phyloP scores from a whole-genome alignment of 1,140 invertebrate species.

The Neelides sp. region DNA sequence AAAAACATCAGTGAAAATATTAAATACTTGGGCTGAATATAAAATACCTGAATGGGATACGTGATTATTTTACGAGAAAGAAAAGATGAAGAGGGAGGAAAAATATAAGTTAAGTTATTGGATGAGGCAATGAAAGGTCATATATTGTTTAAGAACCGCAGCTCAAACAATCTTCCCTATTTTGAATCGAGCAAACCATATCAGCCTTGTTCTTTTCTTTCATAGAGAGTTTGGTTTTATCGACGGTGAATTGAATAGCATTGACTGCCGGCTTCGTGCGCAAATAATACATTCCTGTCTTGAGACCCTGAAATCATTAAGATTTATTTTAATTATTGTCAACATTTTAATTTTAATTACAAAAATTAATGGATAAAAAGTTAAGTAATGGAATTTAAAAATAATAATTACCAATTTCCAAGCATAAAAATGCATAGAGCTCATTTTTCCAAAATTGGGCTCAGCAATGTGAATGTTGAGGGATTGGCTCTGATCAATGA shows the following conservation, averaged over 20 bases:
- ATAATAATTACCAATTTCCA: slow-evolving; percentile 69
- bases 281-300: slow-evolving; percentile 99
- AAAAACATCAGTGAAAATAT: no score
- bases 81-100: no score
- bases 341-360: slow-evolving; percentile 17
- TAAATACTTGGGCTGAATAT: no score
- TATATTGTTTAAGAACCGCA: slow-evolving; percentile 40
- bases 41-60: no score
- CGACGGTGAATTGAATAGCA: slow-evolving; percentile 95
- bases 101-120: no score
- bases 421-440: slow-evolving; percentile 96
- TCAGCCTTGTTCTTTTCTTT: slow-evolving; percentile 54
- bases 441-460: slow-evolving; percentile 83
- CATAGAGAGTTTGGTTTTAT: slow-evolving; percentile 61
- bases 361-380: slow-evolving; percentile 6
- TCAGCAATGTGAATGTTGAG: slow-evolving; percentile 93
- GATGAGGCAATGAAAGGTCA: no score
- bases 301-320: slow-evolving; percentile 57
- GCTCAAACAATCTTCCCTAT: slow-evolving; percentile 78
- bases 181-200: slow-evolving; percentile 73
- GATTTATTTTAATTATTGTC: slow-evolving; percentile 11
- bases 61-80: no score
- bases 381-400: background rate
- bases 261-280: slow-evolving; percentile 91
- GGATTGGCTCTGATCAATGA: slow-evolving; percentile 97